Evolutionary conservation across 2,888 invertebrate species (phyloP), one percentile per base, ranked within the genome.

Genomic region (Hylaea fasciaria): DNA sequence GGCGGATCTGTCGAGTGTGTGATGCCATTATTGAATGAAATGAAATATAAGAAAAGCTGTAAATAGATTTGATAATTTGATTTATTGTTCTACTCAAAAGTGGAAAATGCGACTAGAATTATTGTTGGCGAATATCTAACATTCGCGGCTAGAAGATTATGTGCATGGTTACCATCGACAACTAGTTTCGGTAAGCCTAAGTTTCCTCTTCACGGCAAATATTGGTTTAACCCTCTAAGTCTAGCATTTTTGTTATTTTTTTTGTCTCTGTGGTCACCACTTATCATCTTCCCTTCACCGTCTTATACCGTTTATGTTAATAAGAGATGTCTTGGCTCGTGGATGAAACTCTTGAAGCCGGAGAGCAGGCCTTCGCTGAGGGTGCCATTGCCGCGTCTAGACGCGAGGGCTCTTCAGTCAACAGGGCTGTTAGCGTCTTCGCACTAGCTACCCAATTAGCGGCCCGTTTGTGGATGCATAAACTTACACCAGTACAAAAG

Each of bases 401-500:
- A 55, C 59, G 22, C 44, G 46, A 60, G 60, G 10, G 55, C 50
- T 9, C 60, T 60, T 50, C 39, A 47, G 28, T 41, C 40, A 43
- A 53, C 44, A 14, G 40, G 55, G 40, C 49, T 12, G 29, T 37
- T 48, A 10, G 14, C 54, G 39, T 45, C 54, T 54, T 49, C 49
- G 41, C 37, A n/a, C n/a, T 22, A 46, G 54, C 54, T 41, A 35
- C 35, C 60, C 60, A 62, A 62, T 57, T 62, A 57, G 44, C n/a
- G 44, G 12, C 13, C 5, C n/a, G 44, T 44, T 22, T 12, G 22
- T 40, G 13, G 7, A 1, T 8, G 5, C 12, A 1, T n/a, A 4
- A 39, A 13, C 39, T 39, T 39, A 28, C 7, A 28, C 28, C 4
- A 28, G 7, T 28, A 28, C 28, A 28, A 28, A 28, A 28, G 7